Evolutionary conservation across 1,140 invertebrate species (phyloP).

Genomic region (Monochamus saltuarius): DNA sequence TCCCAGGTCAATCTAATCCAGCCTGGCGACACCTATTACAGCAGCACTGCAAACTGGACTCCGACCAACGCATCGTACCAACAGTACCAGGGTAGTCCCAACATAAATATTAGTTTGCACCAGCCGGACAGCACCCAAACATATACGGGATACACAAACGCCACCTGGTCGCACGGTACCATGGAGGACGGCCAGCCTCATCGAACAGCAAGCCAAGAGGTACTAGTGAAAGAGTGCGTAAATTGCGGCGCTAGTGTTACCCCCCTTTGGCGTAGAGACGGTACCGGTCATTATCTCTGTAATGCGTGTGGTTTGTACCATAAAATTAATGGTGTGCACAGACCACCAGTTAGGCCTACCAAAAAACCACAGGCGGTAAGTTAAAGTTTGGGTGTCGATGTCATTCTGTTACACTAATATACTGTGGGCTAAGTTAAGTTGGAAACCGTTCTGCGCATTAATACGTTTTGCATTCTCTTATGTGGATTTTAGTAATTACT

Average conservation of each 20-base stretch:
- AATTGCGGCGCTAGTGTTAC: slow-evolving; percentile 86
- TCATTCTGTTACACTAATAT: no score
- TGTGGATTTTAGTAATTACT: no score
- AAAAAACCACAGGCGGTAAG: slow-evolving; percentile 58
- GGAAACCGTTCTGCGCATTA: no score
- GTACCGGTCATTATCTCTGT: slow-evolving; percentile 86
- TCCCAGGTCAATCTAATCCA: slow-evolving; percentile 9
- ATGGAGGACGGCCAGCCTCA: slow-evolving; percentile 16
- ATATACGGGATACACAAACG: slow-evolving; percentile 20
- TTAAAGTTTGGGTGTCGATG: slow-evolving; percentile 17
- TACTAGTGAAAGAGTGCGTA: slow-evolving; percentile 80
- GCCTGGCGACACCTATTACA: slow-evolving; percentile 21
- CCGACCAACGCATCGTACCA: slow-evolving; percentile 20
- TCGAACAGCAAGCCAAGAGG: slow-evolving; percentile 42
- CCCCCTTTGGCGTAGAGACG: slow-evolving; percentile 85
- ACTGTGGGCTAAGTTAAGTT: no score
- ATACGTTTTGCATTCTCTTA: no score
- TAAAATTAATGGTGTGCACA: slow-evolving; percentile 83
- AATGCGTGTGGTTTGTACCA: slow-evolving; percentile 85
- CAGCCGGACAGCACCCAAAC: slow-evolving; percentile 32
- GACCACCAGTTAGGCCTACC: slow-evolving; percentile 64
- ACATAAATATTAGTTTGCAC: slow-evolving; percentile 22
- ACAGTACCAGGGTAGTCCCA: slow-evolving; percentile 26
- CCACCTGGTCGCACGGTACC: slow-evolving; percentile 20
- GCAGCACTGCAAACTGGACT: slow-evolving; percentile 11